phyloP scores from a whole-genome alignment of 2,797 vertebrate genomes.

The Caiman crocodilus region DNA sequence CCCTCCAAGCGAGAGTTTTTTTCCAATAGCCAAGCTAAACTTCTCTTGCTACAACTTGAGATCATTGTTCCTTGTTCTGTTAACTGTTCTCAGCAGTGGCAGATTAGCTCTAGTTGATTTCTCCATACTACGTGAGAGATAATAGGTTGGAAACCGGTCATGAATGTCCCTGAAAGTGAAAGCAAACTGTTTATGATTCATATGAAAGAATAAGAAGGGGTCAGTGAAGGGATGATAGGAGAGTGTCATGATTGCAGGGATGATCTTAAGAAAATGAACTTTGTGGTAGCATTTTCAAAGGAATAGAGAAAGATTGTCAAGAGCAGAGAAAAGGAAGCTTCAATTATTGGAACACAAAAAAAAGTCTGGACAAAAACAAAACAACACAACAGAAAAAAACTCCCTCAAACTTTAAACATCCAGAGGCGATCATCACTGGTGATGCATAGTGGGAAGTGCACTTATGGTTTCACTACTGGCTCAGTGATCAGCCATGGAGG shows the following conservation, averaged over 20 bases:
- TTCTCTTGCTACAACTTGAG: too few species aligned
- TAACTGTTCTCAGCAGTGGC: too few species aligned
- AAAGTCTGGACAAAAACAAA: neutral
- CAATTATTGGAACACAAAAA: neutral
- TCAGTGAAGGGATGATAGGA: neutral
- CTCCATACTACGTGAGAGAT: fast-evolving
- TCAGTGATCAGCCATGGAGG: too few species aligned
- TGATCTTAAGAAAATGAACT: neutral
- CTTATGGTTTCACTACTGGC: too few species aligned
- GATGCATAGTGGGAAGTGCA: too few species aligned
- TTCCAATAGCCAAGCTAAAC: too few species aligned
- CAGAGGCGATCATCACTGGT: too few species aligned
- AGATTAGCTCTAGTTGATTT: too few species aligned
- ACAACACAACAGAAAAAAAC: neutral
- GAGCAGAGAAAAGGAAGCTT: neutral
- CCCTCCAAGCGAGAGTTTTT: too few species aligned
- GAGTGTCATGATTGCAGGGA: neutral
- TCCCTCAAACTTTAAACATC: neutral
- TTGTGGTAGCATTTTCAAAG: neutral
- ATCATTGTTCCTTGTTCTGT: too few species aligned
- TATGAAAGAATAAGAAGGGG: neutral
- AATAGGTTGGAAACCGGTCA: neutral
- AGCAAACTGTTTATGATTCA: neutral
- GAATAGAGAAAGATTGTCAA: neutral
- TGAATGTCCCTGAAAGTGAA: neutral